phyloP scores from a whole-genome alignment of 1,140 invertebrate species.

The Cydia amplana region DNA sequence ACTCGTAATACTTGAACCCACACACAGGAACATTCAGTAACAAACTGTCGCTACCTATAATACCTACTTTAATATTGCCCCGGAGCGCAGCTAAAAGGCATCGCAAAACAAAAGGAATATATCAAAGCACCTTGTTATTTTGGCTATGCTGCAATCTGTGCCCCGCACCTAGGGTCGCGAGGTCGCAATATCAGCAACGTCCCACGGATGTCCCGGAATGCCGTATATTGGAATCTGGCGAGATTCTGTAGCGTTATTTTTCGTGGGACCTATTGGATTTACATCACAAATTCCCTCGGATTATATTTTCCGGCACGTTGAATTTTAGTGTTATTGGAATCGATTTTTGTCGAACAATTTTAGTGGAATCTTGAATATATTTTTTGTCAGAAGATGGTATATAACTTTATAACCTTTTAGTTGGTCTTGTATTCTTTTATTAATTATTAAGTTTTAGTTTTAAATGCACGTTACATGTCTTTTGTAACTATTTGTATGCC shows the following conservation, averaged over 20 bases:
- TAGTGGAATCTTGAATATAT: neutral
- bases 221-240: constrained; percentile 51
- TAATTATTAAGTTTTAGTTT: no score
- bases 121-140: constrained; percentile 11
- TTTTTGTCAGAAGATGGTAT: no score
- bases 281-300: constrained; percentile 10
- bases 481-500: no score
- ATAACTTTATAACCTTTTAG: no score
- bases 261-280: constrained; percentile 14
- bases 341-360: neutral
- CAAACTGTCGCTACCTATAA: neutral
- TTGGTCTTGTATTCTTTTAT: no score
- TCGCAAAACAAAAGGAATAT: constrained; percentile 6
- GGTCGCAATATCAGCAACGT: constrained; percentile 36
- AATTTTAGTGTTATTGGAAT: constrained; percentile 33
- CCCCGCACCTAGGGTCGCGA: constrained; percentile 29
- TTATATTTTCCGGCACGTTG: constrained; percentile 29
- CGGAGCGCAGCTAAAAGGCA: neutral
- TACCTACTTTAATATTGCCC: neutral
- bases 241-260: constrained; percentile 33
- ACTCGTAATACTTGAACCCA: no score
- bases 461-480: no score
- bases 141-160: constrained; percentile 8
- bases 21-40: neutral
- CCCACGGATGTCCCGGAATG: constrained; percentile 41